Percentiles rank a stretch among this genome's conserved stretches.
Conservation (phyloP, 2,888 invertebrate genomes). For the Melitaea athalia region DNA sequence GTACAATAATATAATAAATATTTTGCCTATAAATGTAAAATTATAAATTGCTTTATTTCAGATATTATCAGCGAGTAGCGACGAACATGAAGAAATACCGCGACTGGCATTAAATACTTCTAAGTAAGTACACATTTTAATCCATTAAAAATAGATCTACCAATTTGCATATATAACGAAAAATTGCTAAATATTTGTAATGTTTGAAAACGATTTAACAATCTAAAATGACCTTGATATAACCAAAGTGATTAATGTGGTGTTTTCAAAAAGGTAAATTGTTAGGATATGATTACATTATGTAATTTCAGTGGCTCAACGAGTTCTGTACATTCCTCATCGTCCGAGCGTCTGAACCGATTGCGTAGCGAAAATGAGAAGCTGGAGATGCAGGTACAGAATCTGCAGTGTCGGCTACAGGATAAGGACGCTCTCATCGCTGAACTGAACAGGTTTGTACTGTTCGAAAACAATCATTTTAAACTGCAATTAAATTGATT, state of each 20-base stretch:
- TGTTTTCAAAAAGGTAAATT: too few relatives aligned
- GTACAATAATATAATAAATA: too few relatives aligned
- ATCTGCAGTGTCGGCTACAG: constrained; percentile 63
- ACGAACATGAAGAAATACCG: constrained; percentile 72
- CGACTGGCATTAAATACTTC: constrained; percentile 68
- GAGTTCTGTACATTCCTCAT: constrained; percentile 68
- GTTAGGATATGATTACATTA: too few relatives aligned
- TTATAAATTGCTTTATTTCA: constrained; percentile 41
- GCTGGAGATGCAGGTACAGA: constrained; percentile 60
- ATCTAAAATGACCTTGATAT: too few relatives aligned
- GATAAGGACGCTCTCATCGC: constrained; percentile 75
- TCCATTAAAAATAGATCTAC: background rate
- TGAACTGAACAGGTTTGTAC: constrained; percentile 67
- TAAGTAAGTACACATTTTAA: constrained; percentile 56
- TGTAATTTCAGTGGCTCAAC: constrained; percentile 42
- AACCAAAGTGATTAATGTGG: too few relatives aligned
- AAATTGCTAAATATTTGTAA: too few relatives aligned
- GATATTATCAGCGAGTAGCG: constrained; percentile 75
- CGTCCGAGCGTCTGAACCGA: constrained; percentile 61
- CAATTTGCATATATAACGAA: too few relatives aligned
- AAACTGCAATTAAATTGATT: too few relatives aligned
- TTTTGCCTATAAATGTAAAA: background rate
- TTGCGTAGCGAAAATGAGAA: constrained; percentile 64
- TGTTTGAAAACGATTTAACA: too few relatives aligned
- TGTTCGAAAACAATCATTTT: background rate